These are phyloP conservation scores for Brachionus plicatilis DNA, from an alignment of 1,140 invertebrate species.

Conservation along the genomic window DNA sequence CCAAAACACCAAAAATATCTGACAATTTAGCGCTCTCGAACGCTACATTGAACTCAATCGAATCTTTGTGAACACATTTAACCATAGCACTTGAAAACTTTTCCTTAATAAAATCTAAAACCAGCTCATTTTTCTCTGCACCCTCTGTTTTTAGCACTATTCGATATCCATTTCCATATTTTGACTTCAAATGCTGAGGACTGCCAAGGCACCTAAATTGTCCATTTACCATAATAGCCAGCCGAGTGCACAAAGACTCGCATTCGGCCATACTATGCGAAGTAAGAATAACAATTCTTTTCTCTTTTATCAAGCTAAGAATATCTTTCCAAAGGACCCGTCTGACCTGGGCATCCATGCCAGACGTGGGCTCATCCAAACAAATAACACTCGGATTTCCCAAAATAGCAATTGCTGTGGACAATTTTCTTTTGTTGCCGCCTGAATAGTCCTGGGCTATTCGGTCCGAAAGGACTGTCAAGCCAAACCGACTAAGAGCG, in stretches of 20 bases:
- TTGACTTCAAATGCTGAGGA: conserved; percentile 55
- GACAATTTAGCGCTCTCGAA: conserved; percentile 42
- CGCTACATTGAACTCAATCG: conserved; percentile 66
- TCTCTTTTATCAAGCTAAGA: conserved; percentile 40
- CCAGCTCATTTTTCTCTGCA: conserved; percentile 33
- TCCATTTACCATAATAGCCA: conserved; percentile 60
- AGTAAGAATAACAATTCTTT: conserved; percentile 5
- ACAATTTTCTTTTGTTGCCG: conserved; percentile 56
- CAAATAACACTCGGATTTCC: conserved; percentile 49
- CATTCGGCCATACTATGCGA: conserved; percentile 59
- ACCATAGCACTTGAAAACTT: conserved; percentile 48
- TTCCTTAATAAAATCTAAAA: conserved; percentile 47
- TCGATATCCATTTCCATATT: conserved; percentile 58
- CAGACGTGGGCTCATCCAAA: conserved; percentile 52
- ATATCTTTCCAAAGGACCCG: conserved; percentile 55
- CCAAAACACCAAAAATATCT: conserved; percentile 53
- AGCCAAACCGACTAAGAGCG: not conserved
- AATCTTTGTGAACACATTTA: conserved; percentile 68
- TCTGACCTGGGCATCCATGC: conserved; percentile 55
- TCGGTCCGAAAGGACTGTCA: conserved; percentile 47
- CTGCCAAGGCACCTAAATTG: conserved; percentile 58
- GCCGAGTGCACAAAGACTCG: conserved; percentile 57
- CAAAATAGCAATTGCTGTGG: conserved; percentile 56
- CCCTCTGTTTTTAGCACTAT: conserved; percentile 46
- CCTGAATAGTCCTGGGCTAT: conserved; percentile 62